Conservation (phyloP, 2,797 vertebrate genomes). For the Chaenodraco wilsoni region DNA sequence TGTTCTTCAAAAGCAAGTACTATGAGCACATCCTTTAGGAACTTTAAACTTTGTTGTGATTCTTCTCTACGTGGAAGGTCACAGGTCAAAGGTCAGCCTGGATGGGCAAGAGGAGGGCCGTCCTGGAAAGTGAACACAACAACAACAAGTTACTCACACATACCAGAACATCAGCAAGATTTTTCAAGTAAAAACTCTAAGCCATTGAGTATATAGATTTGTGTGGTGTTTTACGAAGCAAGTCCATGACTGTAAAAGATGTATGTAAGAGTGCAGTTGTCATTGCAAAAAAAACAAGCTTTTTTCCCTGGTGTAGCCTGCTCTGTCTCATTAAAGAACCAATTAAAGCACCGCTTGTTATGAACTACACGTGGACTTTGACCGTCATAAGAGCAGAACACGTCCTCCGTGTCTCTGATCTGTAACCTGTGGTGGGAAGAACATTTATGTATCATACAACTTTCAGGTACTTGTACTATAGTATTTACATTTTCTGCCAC, state of each 20-base stretch:
- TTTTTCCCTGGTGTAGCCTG: constrained; percentile 84
- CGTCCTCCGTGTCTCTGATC: constrained; percentile 40
- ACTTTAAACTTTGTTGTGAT: constrained; percentile 85
- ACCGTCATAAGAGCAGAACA: constrained; percentile 18
- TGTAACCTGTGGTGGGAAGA: not conserved
- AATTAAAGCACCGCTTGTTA: constrained; percentile 79
- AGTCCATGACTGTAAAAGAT: constrained; percentile 85
- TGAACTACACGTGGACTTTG: constrained; percentile 63
- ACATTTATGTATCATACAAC: no score
- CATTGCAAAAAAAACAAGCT: constrained; percentile 73
- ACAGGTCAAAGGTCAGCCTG: constrained; percentile 75
- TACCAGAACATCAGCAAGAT: constrained; percentile 64
- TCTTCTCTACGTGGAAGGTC: constrained; percentile 77
- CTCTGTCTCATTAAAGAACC: constrained; percentile 85
- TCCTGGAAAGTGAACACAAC: constrained; percentile 66
- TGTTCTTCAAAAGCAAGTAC: constrained; percentile 77
- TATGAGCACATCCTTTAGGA: constrained; percentile 75
- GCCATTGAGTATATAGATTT: constrained; percentile 86
- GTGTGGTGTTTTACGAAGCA: constrained; percentile 85
- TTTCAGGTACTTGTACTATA: no score
- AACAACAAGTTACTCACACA: constrained; percentile 48
- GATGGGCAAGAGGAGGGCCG: constrained; percentile 60
- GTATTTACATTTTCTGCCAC: no score
- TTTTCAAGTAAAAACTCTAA: constrained; percentile 74
- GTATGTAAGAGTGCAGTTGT: constrained; percentile 88